A percentile compares a stretch with the other conserved stretches of the same genome.
phyloP scores from a whole-genome alignment of 64 coral and sea anemone species.

The Exaiptasia diaphana region DNA sequence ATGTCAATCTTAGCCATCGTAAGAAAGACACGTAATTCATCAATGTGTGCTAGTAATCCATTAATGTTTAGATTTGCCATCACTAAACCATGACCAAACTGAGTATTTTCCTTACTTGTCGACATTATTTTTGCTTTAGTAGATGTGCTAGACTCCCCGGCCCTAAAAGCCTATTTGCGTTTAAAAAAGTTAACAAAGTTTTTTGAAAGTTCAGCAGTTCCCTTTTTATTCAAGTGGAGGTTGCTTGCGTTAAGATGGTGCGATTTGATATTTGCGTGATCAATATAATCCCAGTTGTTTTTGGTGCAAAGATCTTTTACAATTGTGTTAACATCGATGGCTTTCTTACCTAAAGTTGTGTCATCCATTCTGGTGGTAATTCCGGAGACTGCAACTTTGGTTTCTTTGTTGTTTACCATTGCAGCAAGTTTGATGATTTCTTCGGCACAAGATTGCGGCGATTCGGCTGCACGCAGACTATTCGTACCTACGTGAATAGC shows the following conservation, averaged over 20 bases:
- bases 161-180: neutral
- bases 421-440: conserved; percentile 12
- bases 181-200: neutral
- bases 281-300: conserved; percentile 10
- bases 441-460: neutral
- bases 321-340: conserved; percentile 5
- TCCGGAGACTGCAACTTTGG: neutral
- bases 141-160: neutral
- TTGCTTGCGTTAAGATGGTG: neutral
- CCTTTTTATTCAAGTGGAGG: conserved; percentile 5
- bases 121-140: neutral
- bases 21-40: conserved; percentile 27
- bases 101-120: neutral
- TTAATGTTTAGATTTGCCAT: neutral
- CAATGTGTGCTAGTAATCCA: conserved; percentile 14
- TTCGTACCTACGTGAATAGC: conserved; percentile 23
- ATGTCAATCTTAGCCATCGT: conserved; percentile 1
- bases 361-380: conserved; percentile 14
- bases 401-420: neutral
- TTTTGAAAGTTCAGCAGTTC: neutral
- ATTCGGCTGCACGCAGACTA: conserved; percentile 14
- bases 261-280: neutral
- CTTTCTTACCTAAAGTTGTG: neutral
- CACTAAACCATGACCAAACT: conserved; percentile 5
- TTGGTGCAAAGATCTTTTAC: neutral